These are phyloP conservation scores for Orientallactaga sibirica DNA, from an alignment of 2,797 vertebrate species.

Conservation along the genomic window DNA sequence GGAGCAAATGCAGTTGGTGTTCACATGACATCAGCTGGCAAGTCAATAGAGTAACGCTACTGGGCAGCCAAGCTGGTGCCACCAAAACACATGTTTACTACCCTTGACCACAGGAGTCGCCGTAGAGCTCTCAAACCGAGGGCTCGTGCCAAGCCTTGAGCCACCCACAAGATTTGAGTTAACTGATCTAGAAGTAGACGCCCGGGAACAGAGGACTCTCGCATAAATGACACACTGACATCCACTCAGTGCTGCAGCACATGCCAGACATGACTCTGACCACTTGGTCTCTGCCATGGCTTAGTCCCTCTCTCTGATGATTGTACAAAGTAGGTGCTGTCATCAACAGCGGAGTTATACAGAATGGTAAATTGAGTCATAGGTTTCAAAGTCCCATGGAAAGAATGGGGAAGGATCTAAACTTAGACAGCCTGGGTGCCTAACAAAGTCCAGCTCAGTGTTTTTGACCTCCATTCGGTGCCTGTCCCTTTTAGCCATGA, in stretches of 20 bases:
- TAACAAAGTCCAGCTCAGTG: neutral
- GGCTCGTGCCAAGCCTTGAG: neutral
- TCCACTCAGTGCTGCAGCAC: accelerated
- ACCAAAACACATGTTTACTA: neutral
- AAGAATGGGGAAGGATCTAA: neutral
- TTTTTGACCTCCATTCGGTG: neutral
- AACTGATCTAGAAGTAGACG: no score
- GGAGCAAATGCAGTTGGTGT: neutral
- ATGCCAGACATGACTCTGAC: neutral
- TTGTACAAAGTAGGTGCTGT: accelerated
- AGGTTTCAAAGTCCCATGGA: accelerated
- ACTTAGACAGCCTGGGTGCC: no score
- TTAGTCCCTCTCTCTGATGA: neutral
- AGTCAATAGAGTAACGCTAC: neutral
- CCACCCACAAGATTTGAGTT: neutral
- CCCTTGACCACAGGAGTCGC: neutral
- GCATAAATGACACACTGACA: accelerated
- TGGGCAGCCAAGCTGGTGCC: neutral
- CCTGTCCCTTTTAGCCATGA: accelerated
- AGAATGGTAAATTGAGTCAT: neutral
- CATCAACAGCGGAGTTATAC: accelerated
- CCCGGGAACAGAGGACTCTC: neutral
- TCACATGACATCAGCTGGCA: neutral
- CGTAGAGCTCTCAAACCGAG: neutral
- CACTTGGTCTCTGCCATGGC: neutral